These are phyloP conservation scores for Nautilus pompilius DNA, from an alignment of 1,140 invertebrate genomes.

Conservation along the genomic window DNA sequence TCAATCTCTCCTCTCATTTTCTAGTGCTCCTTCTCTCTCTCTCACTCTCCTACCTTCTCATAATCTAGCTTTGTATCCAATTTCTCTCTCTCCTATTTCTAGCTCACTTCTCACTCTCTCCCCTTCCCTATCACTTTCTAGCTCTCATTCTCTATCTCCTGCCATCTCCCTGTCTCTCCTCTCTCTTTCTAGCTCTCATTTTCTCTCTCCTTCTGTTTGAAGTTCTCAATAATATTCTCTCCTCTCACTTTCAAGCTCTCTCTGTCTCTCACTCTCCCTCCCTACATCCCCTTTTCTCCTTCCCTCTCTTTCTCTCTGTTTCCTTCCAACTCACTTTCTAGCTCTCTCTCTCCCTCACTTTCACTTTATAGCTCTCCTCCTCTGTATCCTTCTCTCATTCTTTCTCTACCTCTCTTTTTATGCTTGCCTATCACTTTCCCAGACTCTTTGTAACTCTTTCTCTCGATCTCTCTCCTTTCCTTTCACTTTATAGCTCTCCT, in stretches of 20 bases:
- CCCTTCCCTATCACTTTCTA: conserved; percentile 3
- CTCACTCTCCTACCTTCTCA: background rate
- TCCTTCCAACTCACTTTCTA: background rate
- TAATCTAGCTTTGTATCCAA: conserved; percentile 3
- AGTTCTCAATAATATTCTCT: too few relatives aligned
- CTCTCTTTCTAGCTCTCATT: conserved; percentile 11
- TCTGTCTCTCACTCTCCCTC: conserved; percentile 3
- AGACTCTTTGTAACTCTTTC: background rate
- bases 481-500: conserved; percentile 1
- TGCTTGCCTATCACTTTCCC: conserved; percentile 1
- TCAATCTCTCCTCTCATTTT: background rate
- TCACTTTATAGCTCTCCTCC: too few relatives aligned
- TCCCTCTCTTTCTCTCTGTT: background rate
- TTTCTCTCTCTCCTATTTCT: background rate
- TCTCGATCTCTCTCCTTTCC: background rate
- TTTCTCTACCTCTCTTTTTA: background rate
- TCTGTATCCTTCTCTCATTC: background rate
- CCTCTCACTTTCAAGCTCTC: too few relatives aligned
- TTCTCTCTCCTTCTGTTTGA: too few relatives aligned
- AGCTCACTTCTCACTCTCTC: too few relatives aligned
- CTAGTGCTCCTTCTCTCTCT: conserved; percentile 1
- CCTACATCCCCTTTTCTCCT: background rate
- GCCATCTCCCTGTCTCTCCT: too few relatives aligned
- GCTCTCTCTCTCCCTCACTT: too few relatives aligned
- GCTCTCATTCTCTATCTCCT: background rate